Evolutionary conservation across 2,113 vertebrate genomes (phyloP).

Genomic region (Protobothrops mucrosquamatus): DNA sequence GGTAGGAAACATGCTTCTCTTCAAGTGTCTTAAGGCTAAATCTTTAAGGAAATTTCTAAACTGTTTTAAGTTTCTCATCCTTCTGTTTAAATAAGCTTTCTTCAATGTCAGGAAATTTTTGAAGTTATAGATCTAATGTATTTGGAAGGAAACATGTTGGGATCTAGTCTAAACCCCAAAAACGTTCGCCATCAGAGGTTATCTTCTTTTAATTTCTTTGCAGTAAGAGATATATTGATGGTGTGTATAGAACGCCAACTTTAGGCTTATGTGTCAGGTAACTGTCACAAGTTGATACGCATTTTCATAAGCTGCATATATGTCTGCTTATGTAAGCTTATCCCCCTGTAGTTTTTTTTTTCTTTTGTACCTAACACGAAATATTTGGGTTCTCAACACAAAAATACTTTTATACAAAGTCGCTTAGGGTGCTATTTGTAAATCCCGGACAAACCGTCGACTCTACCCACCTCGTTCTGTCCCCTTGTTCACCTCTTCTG

Average conservation of each 20-base stretch:
- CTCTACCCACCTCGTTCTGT: too few species aligned
- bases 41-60: background rate
- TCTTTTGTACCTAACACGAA: constrained; percentile 12
- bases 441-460: too few species aligned
- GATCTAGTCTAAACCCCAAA: background rate
- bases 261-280: background rate
- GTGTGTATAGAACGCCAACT: background rate
- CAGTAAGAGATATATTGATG: background rate
- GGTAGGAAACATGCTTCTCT: background rate
- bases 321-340: background rate
- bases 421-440: too few species aligned
- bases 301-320: background rate
- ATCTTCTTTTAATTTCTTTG: background rate
- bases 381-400: too few species aligned
- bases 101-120: background rate
- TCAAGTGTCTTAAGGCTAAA: background rate
- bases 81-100: background rate
- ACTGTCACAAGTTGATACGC: rapidly evolving
- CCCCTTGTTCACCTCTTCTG: too few species aligned
- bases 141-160: background rate
- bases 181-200: background rate
- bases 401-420: too few species aligned
- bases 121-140: background rate
- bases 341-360: background rate
- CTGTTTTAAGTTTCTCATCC: background rate